A percentile compares a stretch with the other conserved stretches of the same genome.
These are phyloP conservation scores for Calephelis nemesis DNA, from an alignment of 1,140 invertebrate genomes.

Conservation along the genomic window DNA sequence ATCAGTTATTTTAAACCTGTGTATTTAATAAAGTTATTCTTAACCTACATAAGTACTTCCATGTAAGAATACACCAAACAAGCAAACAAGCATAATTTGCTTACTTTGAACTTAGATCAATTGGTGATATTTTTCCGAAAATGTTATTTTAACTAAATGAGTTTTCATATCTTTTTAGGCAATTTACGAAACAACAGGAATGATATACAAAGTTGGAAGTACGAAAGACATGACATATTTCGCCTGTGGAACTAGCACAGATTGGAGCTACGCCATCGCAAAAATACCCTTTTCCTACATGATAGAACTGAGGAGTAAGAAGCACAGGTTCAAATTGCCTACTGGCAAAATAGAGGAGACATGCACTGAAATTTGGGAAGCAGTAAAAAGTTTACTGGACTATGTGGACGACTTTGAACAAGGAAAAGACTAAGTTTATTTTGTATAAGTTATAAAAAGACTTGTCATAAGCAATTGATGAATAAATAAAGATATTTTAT, in stretches of 20 bases:
- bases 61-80: too few relatives aligned
- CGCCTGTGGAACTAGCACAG: constrained; percentile 84
- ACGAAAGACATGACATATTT: constrained; percentile 71
- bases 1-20: too few relatives aligned
- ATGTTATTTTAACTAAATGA: neutral
- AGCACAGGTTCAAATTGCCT: constrained; percentile 84
- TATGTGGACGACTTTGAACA: constrained; percentile 47
- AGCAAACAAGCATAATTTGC: too few relatives aligned
- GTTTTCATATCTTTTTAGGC: constrained; percentile 48
- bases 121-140: too few relatives aligned
- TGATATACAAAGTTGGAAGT: constrained; percentile 64
- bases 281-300: constrained; percentile 85
- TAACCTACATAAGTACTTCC: too few relatives aligned
- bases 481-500: too few relatives aligned
- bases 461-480: too few relatives aligned
- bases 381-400: constrained; percentile 81
- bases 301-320: constrained; percentile 84
- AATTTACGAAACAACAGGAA: constrained; percentile 57
- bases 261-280: constrained; percentile 83
- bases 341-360: constrained; percentile 83
- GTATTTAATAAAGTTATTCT: too few relatives aligned
- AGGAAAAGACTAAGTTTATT: neutral
- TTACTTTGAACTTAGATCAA: too few relatives aligned
- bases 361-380: constrained; percentile 84
- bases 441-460: neutral